Evolutionary conservation across 2,888 invertebrate genomes (phyloP).

Genomic region (Galerucella nymphaeae): DNA sequence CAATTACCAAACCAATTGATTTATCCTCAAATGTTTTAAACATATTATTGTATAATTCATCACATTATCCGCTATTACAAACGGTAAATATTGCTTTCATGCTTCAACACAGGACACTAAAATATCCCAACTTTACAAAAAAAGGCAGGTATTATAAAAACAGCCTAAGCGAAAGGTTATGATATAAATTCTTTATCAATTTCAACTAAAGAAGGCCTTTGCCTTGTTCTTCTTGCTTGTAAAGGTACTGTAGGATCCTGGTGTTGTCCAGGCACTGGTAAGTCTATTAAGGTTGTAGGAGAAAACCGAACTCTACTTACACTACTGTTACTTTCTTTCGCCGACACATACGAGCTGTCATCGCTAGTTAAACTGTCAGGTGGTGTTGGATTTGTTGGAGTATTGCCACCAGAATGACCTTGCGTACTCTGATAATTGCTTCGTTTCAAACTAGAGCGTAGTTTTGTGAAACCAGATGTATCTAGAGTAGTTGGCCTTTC

Average conservation of each 20-base stretch:
- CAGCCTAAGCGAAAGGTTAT: slow-evolving; percentile 59
- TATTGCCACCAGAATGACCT: slow-evolving; percentile 71
- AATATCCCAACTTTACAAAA: slow-evolving; percentile 31
- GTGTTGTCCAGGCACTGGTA: slow-evolving; percentile 68
- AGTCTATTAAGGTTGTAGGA: slow-evolving; percentile 77
- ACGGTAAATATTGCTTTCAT: slow-evolving; percentile 25
- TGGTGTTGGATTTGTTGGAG: slow-evolving; percentile 86
- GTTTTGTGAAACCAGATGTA: slow-evolving; percentile 72
- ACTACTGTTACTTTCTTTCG: slow-evolving; percentile 80
- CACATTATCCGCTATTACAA: slow-evolving; percentile 21
- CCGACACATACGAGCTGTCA: slow-evolving; percentile 89
- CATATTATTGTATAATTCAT: slow-evolving; percentile 2
- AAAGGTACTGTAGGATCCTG: slow-evolving; percentile 69
- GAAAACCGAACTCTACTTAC: slow-evolving; percentile 81
- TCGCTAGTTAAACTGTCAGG: slow-evolving; percentile 88
- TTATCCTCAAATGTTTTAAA: too few relatives aligned
- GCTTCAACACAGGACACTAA: slow-evolving; percentile 13
- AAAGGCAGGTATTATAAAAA: slow-evolving; percentile 24
- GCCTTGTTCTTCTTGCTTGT: slow-evolving; percentile 65
- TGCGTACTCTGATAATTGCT: slow-evolving; percentile 68
- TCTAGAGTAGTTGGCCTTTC: slow-evolving; percentile 75
- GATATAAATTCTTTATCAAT: slow-evolving; percentile 70
- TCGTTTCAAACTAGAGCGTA: slow-evolving; percentile 84
- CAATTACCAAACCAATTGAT: too few relatives aligned
- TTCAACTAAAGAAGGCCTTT: slow-evolving; percentile 67